These are phyloP conservation scores for Propsilocerus akamusi DNA, from an alignment of 1,140 invertebrate species.

Conservation along the genomic window DNA sequence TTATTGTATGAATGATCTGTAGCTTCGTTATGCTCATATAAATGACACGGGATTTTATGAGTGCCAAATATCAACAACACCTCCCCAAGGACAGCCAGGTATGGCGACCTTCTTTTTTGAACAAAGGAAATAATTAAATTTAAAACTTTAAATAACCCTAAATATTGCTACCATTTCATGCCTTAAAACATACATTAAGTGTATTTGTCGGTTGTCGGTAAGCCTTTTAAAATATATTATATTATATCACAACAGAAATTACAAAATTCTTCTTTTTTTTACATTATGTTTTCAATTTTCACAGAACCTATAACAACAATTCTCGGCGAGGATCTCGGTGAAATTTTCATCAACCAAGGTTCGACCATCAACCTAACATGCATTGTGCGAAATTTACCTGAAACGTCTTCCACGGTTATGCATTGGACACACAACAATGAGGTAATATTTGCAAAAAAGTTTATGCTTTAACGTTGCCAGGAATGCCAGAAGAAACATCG, in stretches of 20 bases:
- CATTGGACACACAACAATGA: slow-evolving; percentile 60
- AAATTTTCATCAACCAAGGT: slow-evolving; percentile 61
- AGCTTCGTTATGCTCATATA: slow-evolving; percentile 44
- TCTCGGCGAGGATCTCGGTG: slow-evolving; percentile 23
- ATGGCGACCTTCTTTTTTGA: neutral
- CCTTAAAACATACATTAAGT: slow-evolving; percentile 34
- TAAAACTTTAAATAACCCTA: neutral
- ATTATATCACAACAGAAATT: no score
- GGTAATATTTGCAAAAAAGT: no score
- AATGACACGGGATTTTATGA: slow-evolving; percentile 61
- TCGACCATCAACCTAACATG: slow-evolving; percentile 74
- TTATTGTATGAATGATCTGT: neutral
- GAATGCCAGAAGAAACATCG: no score
- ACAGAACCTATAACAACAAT: slow-evolving; percentile 63
- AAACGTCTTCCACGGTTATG: slow-evolving; percentile 58
- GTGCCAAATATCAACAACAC: slow-evolving; percentile 64
- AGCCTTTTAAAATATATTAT: no score
- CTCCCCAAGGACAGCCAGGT: slow-evolving; percentile 45
- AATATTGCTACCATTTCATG: neutral
- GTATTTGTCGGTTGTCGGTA: slow-evolving; percentile 73
- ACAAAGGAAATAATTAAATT: neutral
- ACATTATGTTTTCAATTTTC: no score
- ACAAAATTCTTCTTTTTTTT: no score
- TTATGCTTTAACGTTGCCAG: no score
- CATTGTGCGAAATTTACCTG: slow-evolving; percentile 56